These are phyloP conservation scores for Sebastes iracundus DNA, from an alignment of 2,797 vertebrate species.

Conservation along the genomic window DNA sequence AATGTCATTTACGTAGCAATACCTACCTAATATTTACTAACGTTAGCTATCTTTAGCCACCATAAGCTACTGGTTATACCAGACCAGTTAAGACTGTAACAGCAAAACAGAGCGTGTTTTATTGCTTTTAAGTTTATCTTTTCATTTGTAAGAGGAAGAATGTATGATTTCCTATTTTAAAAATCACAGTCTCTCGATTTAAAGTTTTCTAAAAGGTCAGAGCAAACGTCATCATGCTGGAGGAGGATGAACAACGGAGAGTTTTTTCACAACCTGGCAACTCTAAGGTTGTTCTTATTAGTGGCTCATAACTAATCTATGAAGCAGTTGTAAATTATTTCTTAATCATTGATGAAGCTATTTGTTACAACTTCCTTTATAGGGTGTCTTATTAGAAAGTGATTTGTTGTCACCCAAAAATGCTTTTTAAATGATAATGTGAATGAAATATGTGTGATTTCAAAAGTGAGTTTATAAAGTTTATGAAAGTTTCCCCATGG, in stretches of 20 bases:
- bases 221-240: background rate
- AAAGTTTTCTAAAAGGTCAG: background rate
- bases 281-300: background rate
- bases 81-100: background rate
- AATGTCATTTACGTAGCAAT: background rate
- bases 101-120: accelerated
- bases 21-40: background rate
- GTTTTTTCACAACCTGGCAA: background rate
- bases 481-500: background rate
- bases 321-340: background rate
- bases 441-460: no score
- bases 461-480: background rate
- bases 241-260: background rate
- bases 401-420: no score
- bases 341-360: background rate
- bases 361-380: background rate
- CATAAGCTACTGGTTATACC: background rate
- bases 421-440: no score
- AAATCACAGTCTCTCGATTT: background rate
- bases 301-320: background rate
- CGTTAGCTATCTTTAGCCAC: background rate
- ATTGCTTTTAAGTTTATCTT: background rate
- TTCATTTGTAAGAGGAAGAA: background rate
- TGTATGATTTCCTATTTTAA: background rate
- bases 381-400: background rate